Conservation (phyloP, 2,113 vertebrate species). For the Pogonocichla stellata region DNA sequence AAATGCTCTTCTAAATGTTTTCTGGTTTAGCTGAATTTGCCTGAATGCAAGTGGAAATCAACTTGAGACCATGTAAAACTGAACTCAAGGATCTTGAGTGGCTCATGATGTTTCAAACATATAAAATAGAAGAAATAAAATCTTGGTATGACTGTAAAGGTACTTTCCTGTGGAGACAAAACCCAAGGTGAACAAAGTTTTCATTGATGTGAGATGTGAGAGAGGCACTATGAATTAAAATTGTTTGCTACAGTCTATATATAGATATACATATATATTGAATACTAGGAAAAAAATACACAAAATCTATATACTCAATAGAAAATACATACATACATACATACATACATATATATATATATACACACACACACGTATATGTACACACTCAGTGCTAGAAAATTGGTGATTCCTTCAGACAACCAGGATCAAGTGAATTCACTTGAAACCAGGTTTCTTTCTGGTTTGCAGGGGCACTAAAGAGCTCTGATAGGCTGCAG, state of each 20-base stretch:
- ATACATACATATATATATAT: neutral
- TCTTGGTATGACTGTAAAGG: neutral
- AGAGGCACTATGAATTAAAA: neutral
- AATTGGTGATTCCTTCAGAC: neutral
- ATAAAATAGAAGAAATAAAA: neutral
- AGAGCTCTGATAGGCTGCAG: neutral
- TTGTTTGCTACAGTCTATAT: neutral
- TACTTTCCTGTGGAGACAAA: neutral
- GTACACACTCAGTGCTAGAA: neutral
- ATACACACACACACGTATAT: too few relatives aligned
- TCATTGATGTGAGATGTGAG: neutral
- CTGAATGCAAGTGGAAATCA: neutral
- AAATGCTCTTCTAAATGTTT: neutral
- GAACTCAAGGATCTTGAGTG: neutral
- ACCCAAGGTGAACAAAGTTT: neutral
- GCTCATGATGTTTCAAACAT: neutral
- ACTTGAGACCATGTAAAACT: neutral
- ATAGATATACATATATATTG: neutral
- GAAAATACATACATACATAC: neutral
- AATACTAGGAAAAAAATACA: neutral
- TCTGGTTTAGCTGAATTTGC: neutral
- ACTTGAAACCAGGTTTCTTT: neutral
- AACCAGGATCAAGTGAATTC: neutral
- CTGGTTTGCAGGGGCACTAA: neutral
- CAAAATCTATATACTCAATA: neutral